phyloP scores from a whole-genome alignment of 2,113 vertebrate genomes.

The Microtus pennsylvanicus region DNA sequence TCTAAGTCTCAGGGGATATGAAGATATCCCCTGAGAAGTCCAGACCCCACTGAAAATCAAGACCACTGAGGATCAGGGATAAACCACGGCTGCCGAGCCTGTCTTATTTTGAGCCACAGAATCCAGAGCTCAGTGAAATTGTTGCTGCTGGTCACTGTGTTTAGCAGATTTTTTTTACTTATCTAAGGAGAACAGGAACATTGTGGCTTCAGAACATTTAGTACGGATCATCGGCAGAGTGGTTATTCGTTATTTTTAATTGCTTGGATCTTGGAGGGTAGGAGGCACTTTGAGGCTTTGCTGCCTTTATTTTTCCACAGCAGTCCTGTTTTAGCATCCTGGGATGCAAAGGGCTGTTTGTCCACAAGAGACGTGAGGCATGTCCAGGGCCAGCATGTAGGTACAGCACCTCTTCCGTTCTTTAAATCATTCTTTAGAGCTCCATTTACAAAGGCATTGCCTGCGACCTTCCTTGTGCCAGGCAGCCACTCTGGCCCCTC shows the following conservation, averaged over 20 bases:
- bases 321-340: neutral
- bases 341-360: neutral
- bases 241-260: conserved; percentile 24
- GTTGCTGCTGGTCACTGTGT: neutral
- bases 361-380: neutral
- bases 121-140: neutral
- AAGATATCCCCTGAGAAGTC: neutral
- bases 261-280: neutral
- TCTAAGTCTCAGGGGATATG: neutral
- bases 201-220: neutral
- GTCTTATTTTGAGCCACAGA: neutral
- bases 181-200: neutral
- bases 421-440: neutral
- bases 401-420: neutral
- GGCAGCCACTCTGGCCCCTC: neutral
- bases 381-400: neutral
- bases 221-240: neutral
- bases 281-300: neutral
- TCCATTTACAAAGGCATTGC: neutral
- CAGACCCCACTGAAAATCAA: neutral
- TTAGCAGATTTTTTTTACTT: neutral
- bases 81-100: neutral
- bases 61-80: neutral
- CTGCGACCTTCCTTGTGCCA: neutral
- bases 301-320: neutral